Base-by-base conservation (phyloP, 2,113 vertebrate genomes). In the Climacteris rufus region DNA sequence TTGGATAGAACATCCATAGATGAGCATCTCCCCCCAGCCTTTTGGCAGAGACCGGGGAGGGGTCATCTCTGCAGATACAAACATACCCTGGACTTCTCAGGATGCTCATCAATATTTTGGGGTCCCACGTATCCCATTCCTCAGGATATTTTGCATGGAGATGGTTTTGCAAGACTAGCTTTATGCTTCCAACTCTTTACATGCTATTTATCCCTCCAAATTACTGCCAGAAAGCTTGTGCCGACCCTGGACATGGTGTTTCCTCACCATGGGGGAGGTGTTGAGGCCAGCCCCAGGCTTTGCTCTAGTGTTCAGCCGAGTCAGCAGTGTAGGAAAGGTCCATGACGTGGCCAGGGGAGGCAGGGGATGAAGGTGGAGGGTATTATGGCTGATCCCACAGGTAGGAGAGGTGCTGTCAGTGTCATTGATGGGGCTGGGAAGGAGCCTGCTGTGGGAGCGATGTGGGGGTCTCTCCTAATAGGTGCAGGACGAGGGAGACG, bases 351-450 rank as follows among this genome's bases (percentile, higher is more conserved):
- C 9, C 0, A 0, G 42, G 7, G 15, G 31, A 12, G 24, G 37
- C 5, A 19, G n/a, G 24, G 28, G 16, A 37, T 1, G 31, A 33
- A 49, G 49, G 25, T 6, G 5, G 12, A 2, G 19, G 13, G 37
- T 19, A 15, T 74, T 63, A 15, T 7, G 33, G 88, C 80, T 60
- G 42, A 1, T 35, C 76, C 65, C 39, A 2, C 10, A 13, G 1
- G 2, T 19, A 31, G 53, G 33, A 79, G 71, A 71, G 72, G 75
- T 9, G 3, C 37, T 89, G 94, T 95, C 96, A 83, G 65, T 24
- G 45, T 95, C 93, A 74, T 87, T 91, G 93, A 96, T 89, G 96
- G 96, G 83, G 33, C 87, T 22, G 42, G 85, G 86, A 87, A 54
- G 66, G 70, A 81, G 30, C 83, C 87, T 93, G 96, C 92, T 19